These are phyloP conservation scores for Drosophila nebulosa DNA, from an alignment of 1,140 invertebrate species.

Conservation along the genomic window DNA sequence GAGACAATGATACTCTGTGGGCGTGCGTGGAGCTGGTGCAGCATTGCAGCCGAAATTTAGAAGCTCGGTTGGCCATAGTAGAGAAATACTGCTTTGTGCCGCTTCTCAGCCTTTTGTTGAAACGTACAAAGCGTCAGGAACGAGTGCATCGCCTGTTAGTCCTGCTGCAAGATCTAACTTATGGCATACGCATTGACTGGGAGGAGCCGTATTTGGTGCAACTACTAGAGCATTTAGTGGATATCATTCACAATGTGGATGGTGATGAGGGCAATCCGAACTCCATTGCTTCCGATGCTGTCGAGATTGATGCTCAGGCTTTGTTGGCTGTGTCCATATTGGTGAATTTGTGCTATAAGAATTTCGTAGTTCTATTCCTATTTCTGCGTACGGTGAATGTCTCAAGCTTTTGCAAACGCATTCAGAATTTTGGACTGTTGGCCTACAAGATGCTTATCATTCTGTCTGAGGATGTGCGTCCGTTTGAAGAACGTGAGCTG, in stretches of 20 bases:
- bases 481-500: constrained; percentile 62
- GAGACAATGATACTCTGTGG: constrained; percentile 80
- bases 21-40: constrained; percentile 82
- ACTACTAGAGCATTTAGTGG: constrained; percentile 82
- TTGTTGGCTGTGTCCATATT: constrained; percentile 82
- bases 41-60: constrained; percentile 81
- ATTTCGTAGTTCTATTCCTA: constrained; percentile 83
- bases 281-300: background rate
- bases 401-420: constrained; percentile 80
- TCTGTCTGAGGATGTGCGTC: constrained; percentile 82
- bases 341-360: constrained; percentile 84
- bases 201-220: constrained; percentile 83
- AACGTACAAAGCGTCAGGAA: constrained; percentile 53
- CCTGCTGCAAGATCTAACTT: constrained; percentile 83
- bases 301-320: constrained; percentile 76
- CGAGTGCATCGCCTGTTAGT: constrained; percentile 81
- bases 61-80: constrained; percentile 81
- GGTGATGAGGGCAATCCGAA: constrained; percentile 2
- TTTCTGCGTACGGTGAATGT: constrained; percentile 82
- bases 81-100: constrained; percentile 83
- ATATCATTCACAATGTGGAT: constrained; percentile 60
- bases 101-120: constrained; percentile 82
- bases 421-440: constrained; percentile 80
- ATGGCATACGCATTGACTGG: constrained; percentile 84
- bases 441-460: constrained; percentile 84